Evolutionary conservation across 2,888 invertebrate species (phyloP), one percentile per base, ranked within the genome.

Genomic region (Epinotia ramella): DNA sequence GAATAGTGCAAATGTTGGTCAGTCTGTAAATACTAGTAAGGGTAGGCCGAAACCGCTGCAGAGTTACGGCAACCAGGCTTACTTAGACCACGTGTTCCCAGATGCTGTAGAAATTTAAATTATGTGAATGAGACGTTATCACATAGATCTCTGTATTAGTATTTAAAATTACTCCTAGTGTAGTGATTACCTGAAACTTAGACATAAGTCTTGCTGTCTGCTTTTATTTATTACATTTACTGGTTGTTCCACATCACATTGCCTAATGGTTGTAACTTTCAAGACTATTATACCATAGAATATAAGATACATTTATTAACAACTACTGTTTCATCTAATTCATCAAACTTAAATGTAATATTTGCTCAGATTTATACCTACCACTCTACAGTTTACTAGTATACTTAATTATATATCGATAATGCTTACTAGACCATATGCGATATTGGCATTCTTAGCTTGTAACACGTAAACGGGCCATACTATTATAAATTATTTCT

Each of bases 1-100:
- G 76, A 89, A 88, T 76, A 91, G 88, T 81, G 81, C 81, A 73
- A 86, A 85, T 77, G 79, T 78, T 44, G 83, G 82, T 76, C 86
- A 84, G 74, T 81, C 86, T 65, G 80, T 83, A 77, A 87, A 88
- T 78, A 80, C 82, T 57, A 92, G 84, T 78, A 93, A 89, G 78
- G 87, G 92, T 12, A 91, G 96, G 85, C 96, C 96, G 53, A 95
- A 94, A 83, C 95, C 96, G 13, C 84, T 96, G 77, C 95, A 95
- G 82, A 94, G 94, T 80, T 94, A 91, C 81, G 95, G 95, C 73
- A 89, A 95, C 81, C 95, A 95, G 84, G 94, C 95, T 77, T 96
- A 96, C 86, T 93, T 96, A 81, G 95, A 96, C 83, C 95, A 96
- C 80, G 92, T 96, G 79, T 96, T 96, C 83, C 96, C 96, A 76